These are phyloP conservation scores for Ivindomyrus marchei DNA, from an alignment of 2,113 vertebrate species.

Conservation along the genomic window DNA sequence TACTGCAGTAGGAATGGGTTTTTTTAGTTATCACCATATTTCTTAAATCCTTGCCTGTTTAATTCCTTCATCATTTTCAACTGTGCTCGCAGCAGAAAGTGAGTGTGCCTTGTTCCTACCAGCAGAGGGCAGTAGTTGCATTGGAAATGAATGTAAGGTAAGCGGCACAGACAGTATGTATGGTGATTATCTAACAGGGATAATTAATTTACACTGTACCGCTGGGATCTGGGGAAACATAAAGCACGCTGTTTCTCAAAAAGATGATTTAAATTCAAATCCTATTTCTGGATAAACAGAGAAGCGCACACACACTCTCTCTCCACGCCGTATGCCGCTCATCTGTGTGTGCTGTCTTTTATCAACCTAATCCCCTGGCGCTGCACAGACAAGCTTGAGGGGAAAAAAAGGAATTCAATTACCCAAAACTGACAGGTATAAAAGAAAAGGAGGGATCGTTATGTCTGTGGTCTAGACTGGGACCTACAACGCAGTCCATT, in stretches of 20 bases:
- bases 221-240: not conserved
- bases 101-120: slow-evolving; percentile 15
- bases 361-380: slow-evolving; percentile 22
- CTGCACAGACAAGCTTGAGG: slow-evolving; percentile 14
- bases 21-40: not conserved
- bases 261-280: slow-evolving; percentile 15
- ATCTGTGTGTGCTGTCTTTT: slow-evolving; percentile 18
- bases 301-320: not conserved
- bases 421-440: slow-evolving; percentile 23
- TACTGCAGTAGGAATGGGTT: not conserved
- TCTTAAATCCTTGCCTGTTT: not conserved
- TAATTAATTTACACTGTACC: slow-evolving; percentile 21
- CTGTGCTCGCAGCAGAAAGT: not conserved
- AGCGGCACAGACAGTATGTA: not conserved
- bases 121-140: slow-evolving; percentile 59
- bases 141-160: slow-evolving; percentile 22
- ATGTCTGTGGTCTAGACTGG: slow-evolving; percentile 13
- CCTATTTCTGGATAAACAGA: not conserved
- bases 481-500: slow-evolving; percentile 13
- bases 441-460: slow-evolving; percentile 6
- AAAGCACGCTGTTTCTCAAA: slow-evolving; percentile 14
- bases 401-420: slow-evolving; percentile 34
- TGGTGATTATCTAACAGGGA: slow-evolving; percentile 18
- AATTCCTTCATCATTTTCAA: not conserved
- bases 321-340: not conserved